A percentile compares a stretch with the other conserved stretches of the same genome.
Evolutionary conservation across 2,888 invertebrate species (phyloP).

Genomic region (Oscheius sp.): DNA sequence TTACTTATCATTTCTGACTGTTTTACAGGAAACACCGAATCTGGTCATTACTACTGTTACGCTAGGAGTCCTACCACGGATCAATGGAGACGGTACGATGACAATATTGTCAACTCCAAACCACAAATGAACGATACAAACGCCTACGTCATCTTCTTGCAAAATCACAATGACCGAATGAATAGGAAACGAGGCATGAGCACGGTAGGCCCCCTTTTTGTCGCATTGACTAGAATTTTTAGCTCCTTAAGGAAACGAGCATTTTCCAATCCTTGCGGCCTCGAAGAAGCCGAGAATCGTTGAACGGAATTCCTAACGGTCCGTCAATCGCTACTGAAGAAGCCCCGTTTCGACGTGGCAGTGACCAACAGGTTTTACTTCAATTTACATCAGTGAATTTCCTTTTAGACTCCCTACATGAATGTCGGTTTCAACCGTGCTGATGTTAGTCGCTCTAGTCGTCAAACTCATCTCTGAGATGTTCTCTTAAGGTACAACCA

Average conservation of each 20-base stretch:
- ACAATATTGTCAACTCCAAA: not conserved
- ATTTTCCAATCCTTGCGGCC: constrained; percentile 10
- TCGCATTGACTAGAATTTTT: not conserved
- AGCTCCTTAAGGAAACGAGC: constrained; percentile 1
- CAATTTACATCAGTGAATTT: not conserved
- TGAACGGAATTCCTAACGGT: constrained; percentile 32
- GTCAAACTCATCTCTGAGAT: constrained; percentile 15
- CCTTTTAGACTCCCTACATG: not conserved
- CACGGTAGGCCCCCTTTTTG: not conserved
- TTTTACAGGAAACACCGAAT: not conserved
- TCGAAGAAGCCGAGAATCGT: constrained; percentile 17
- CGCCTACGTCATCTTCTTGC: constrained; percentile 32
- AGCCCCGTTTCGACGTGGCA: not conserved
- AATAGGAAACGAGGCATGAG: not conserved
- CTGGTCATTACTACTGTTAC: constrained; percentile 33
- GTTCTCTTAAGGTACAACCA: constrained; percentile 2
- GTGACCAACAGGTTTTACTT: not conserved
- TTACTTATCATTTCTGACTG: not conserved
- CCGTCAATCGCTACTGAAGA: constrained; percentile 19
- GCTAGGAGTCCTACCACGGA: constrained; percentile 18
- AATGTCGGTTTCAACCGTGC: constrained; percentile 8
- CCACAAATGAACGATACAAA: constrained; percentile 16
- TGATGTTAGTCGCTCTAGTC: constrained; percentile 12
- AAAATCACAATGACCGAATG: constrained; percentile 11
- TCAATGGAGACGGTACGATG: constrained; percentile 27